Base-by-base conservation (phyloP, 1,140 invertebrate species). In the Oncopeltus fasciatus region DNA sequence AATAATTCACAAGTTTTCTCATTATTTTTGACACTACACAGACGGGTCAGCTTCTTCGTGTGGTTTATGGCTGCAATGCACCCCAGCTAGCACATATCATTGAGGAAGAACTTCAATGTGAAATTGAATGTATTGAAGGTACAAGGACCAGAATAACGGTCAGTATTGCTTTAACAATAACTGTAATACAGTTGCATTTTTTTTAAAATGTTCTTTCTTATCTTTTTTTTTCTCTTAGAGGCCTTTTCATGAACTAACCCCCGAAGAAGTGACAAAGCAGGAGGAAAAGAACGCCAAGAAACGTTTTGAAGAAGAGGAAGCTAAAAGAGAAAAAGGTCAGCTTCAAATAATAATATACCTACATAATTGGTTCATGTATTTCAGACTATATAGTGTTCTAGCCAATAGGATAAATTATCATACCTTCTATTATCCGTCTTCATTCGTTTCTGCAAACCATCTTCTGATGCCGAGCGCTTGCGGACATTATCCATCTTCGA, bases 1-100 rank as follows among this genome's bases (percentile, higher is more conserved):
- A n/a, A n/a, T n/a, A n/a, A n/a, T n/a, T n/a, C n/a, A n/a, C n/a
- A n/a, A n/a, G n/a, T n/a, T n/a, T n/a, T n/a, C n/a, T n/a, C n/a
- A n/a, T n/a, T n/a, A n/a, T n/a, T n/a, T n/a, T n/a, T n/a, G n/a
- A n/a, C n/a, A n/a, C n/a, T n/a, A n/a, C n/a, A n/a, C n/a, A 93
- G 91, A 80, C 83, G 59, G 88, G 88, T 1, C 80, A 85, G 70
- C 81, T 92, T 68, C 80, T 93, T 1, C 88, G 86, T 69, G 78
- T 92, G 1, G 81, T 93, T 69, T 88, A 91, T 68, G 92, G 91
- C 2, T 85, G 87, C 0, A 84, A 94, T 73, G 86, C 88, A 31
- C 91, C 91, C 16, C 78, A 83, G 61, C 76, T 95, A 33, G 77
- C 83, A 11, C 77, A 82, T 68, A 78, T 86, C 49, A 84, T 95